These are phyloP conservation scores for Ennomos quercinarius DNA, from an alignment of 2,888 invertebrate species.

Conservation along the genomic window DNA sequence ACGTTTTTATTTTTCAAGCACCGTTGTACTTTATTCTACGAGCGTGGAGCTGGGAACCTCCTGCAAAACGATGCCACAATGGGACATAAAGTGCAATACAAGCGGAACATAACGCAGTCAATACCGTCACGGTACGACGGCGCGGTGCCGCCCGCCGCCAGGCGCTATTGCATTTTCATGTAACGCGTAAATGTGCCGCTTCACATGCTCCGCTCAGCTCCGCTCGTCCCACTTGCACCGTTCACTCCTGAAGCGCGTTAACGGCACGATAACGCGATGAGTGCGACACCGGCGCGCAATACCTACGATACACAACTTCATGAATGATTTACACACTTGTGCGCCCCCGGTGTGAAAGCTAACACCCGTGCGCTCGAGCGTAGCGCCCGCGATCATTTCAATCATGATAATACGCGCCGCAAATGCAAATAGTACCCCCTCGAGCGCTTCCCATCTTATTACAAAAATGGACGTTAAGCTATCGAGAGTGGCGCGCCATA, in stretches of 20 bases:
- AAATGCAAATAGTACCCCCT: not conserved
- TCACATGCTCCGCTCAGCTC: not conserved
- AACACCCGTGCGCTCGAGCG: too few relatives aligned
- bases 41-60: slow-evolving; percentile 2
- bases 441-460: slow-evolving; percentile 11
- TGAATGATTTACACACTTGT: slow-evolving; percentile 43
- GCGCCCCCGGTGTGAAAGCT: slow-evolving; percentile 1
- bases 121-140: slow-evolving; percentile 6
- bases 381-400: slow-evolving; percentile 2
- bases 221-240: not conserved
- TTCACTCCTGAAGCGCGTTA: not conserved
- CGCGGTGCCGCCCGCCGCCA: not conserved
- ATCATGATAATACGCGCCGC: slow-evolving; percentile 4
- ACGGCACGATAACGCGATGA: slow-evolving; percentile 10
- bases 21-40: not conserved
- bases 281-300: slow-evolving; percentile 1
- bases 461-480: slow-evolving; percentile 2
- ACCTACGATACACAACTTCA: slow-evolving; percentile 25
- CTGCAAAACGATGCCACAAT: slow-evolving; percentile 17
- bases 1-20: not conserved
- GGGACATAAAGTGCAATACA: slow-evolving; percentile 12
- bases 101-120: slow-evolving; percentile 17
- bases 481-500: not conserved
- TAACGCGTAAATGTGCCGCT: slow-evolving; percentile 8
- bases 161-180: slow-evolving; percentile 9